Evolutionary conservation across 2,113 vertebrate genomes (phyloP).

Genomic region (Cottus gobio): DNA sequence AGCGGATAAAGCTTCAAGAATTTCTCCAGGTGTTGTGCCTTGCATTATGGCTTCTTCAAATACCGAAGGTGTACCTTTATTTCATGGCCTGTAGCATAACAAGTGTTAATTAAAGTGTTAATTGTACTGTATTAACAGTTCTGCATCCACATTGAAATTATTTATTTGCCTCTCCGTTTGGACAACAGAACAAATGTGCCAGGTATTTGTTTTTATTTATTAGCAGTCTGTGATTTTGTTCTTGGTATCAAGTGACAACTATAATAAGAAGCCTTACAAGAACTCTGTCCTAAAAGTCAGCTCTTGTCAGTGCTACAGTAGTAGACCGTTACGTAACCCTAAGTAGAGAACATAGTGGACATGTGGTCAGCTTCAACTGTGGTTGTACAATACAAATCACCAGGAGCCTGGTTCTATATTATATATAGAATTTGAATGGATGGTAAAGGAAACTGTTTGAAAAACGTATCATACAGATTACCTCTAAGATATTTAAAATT

Average conservation of each 20-base stretch:
- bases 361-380: slow-evolving; percentile 44
- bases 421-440: slow-evolving; percentile 23
- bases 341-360: slow-evolving; percentile 40
- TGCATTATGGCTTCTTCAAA: slow-evolving; percentile 60
- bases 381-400: slow-evolving; percentile 60
- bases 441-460: slow-evolving; percentile 32
- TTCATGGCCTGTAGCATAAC: slow-evolving; percentile 45
- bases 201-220: slow-evolving; percentile 60
- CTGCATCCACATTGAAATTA: slow-evolving; percentile 49
- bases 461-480: slow-evolving; percentile 28
- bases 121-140: slow-evolving; percentile 30
- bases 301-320: slow-evolving; percentile 36
- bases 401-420: slow-evolving; percentile 55
- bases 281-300: slow-evolving; percentile 49
- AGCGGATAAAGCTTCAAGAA: slow-evolving; percentile 41
- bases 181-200: slow-evolving; percentile 54
- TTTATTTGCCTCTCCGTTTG: slow-evolving; percentile 61
- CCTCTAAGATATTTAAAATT: slow-evolving; percentile 46
- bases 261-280: slow-evolving; percentile 51
- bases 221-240: slow-evolving; percentile 44
- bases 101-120: slow-evolving; percentile 27
- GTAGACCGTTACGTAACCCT: slow-evolving; percentile 64
- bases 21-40: slow-evolving; percentile 67
- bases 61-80: slow-evolving; percentile 51
- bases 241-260: slow-evolving; percentile 45